Conservation (phyloP, 2,888 invertebrate genomes). For the Mechanitis mazaeus region DNA sequence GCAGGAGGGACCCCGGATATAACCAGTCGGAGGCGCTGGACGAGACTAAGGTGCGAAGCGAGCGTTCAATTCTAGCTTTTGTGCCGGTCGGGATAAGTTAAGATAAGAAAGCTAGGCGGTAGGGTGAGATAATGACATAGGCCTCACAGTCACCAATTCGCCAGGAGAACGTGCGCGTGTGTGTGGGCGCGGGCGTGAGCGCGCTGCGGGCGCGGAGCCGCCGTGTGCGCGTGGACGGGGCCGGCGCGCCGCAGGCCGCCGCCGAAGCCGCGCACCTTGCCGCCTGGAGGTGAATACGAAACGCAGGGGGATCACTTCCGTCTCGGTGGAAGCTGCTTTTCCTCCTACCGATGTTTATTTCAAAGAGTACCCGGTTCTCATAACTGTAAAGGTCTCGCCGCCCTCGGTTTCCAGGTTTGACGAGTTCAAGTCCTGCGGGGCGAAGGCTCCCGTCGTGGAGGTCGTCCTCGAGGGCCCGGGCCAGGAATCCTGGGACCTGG, state of each 20-base stretch:
- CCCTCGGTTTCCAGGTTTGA: constrained; percentile 47
- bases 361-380: not conserved
- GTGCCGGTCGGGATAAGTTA: too few relatives aligned
- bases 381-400: not conserved
- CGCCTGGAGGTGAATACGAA: constrained; percentile 66
- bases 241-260: constrained; percentile 78
- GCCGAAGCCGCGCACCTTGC: constrained; percentile 81
- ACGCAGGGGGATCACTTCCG: too few relatives aligned
- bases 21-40: constrained; percentile 53
- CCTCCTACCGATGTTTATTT: too few relatives aligned
- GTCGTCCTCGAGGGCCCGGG: constrained; percentile 32
- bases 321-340: too few relatives aligned
- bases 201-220: constrained; percentile 39
- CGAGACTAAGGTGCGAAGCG: constrained; percentile 43
- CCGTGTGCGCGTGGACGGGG: constrained; percentile 70
- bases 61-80: too few relatives aligned
- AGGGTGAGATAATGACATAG: too few relatives aligned
- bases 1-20: constrained; percentile 47
- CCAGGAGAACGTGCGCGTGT: constrained; percentile 61
- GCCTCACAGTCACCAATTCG: not conserved
- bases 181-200: constrained; percentile 55
- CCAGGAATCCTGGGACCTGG: constrained; percentile 70
- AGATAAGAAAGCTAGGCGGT: too few relatives aligned
- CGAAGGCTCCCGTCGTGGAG: constrained; percentile 24
- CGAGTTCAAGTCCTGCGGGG: constrained; percentile 55